Percentiles rank a stretch among this genome's conserved stretches.
Evolutionary conservation across 2,797 vertebrate species (phyloP).

Genomic region (Trematomus bernacchii): DNA sequence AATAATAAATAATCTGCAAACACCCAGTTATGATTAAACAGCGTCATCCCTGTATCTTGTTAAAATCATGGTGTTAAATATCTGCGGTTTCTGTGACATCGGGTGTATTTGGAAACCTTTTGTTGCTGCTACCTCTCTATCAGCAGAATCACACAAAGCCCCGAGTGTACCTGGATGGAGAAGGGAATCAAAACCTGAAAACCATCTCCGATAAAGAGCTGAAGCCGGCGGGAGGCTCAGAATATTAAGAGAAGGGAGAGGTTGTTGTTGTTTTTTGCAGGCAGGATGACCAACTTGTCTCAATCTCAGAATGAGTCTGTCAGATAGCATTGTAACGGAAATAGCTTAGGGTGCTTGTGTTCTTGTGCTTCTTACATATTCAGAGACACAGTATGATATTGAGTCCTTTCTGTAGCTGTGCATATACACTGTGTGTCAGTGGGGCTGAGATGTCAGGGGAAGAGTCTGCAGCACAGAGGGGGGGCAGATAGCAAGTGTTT

Average conservation of each 20-base stretch:
- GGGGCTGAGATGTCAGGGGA: constrained; percentile 28
- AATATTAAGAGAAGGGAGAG: background rate
- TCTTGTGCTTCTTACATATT: background rate
- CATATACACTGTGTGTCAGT: background rate
- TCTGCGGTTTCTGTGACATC: background rate
- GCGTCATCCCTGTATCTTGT: no score
- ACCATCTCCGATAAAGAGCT: constrained; percentile 40
- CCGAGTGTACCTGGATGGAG: constrained; percentile 20
- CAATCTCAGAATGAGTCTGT: constrained; percentile 50
- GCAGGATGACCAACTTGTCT: constrained; percentile 12
- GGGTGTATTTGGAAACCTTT: constrained; percentile 28
- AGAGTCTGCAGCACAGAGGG: constrained; percentile 10
- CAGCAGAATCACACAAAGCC: constrained; percentile 29
- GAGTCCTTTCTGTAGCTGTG: constrained; percentile 13
- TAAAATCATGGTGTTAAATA: background rate
- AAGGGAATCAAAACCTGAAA: constrained; percentile 31
- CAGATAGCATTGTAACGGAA: constrained; percentile 46
- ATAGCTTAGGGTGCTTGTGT: background rate
- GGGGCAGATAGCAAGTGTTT: constrained; percentile 30
- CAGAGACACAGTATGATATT: background rate
- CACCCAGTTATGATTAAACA: no score
- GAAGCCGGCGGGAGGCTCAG: constrained; percentile 11
- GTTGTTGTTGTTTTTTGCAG: background rate
- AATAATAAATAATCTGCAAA: no score
- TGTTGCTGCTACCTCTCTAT: constrained; percentile 21